Evolutionary conservation across 2,888 invertebrate genomes (phyloP).

Genomic region (Pachydiplax longipennis): DNA sequence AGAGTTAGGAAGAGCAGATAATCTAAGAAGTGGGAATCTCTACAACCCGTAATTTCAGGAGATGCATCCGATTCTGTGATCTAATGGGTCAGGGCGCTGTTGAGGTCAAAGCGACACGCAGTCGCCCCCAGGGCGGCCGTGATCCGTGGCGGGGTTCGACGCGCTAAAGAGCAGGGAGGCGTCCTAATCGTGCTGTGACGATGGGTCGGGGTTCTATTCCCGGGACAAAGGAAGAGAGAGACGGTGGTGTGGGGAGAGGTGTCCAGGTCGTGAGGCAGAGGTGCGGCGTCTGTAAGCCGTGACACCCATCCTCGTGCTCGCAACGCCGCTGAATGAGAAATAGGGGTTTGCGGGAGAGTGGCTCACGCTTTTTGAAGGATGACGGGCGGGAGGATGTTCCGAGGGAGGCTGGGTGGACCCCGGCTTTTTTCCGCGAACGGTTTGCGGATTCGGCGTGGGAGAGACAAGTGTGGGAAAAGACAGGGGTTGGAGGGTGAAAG

Average conservation of each 20-base stretch:
- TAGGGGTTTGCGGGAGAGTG: not conserved
- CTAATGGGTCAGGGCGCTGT: not conserved
- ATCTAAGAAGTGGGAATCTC: too few species aligned
- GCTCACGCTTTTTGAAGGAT: not conserved
- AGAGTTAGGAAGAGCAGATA: too few species aligned
- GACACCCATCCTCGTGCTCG: not conserved
- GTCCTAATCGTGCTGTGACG: not conserved
- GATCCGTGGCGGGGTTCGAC: not conserved
- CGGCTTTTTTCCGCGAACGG: slow-evolving; percentile 25
- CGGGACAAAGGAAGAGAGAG: not conserved
- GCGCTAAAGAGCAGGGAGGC: not conserved
- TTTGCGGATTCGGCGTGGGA: not conserved
- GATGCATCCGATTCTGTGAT: not conserved
- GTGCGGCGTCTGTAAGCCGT: not conserved
- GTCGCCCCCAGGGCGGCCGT: not conserved
- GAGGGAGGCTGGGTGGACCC: not conserved
- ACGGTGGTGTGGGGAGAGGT: not conserved
- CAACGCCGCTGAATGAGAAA: not conserved
- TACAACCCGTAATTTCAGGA: not conserved
- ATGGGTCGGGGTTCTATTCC: not conserved
- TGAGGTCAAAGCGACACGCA: not conserved
- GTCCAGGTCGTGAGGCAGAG: slow-evolving; percentile 29
- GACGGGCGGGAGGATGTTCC: not conserved
- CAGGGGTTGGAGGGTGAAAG: not conserved
- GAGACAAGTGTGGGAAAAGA: not conserved